Conservation (phyloP, 2,797 vertebrate species). For the Sarcoramphus papa region DNA sequence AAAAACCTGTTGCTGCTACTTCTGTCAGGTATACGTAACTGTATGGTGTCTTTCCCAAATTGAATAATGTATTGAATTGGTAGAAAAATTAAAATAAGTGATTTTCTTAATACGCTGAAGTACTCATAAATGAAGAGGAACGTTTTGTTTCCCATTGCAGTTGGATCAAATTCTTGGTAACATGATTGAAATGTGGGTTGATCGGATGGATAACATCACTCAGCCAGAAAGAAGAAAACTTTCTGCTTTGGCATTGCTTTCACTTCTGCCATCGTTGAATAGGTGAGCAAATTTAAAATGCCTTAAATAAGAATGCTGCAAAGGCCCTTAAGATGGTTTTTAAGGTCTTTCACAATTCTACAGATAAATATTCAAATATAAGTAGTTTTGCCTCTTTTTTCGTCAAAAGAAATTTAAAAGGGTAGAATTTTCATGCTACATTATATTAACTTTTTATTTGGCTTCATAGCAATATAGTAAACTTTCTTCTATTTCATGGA, state of each 20-base stretch:
- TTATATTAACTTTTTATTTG: too few species aligned
- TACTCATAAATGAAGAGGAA: background rate
- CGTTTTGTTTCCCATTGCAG: conserved; percentile 62
- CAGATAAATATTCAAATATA: background rate
- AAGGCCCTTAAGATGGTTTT: background rate
- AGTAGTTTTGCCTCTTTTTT: background rate
- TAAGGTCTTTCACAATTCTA: background rate
- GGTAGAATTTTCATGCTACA: background rate
- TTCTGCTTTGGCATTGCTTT: conserved; percentile 88
- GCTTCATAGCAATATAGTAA: too few species aligned
- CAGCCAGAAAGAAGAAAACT: conserved; percentile 93
- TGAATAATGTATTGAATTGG: background rate
- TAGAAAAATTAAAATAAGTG: background rate
- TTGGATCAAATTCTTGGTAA: conserved; percentile 85
- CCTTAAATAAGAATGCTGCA: background rate
- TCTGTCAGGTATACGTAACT: background rate
- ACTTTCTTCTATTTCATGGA: background rate
- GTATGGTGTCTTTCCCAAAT: background rate
- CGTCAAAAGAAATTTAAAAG: background rate
- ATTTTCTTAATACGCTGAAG: background rate
- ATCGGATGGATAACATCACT: conserved; percentile 95
- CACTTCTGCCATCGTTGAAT: conserved; percentile 88
- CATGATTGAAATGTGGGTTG: conserved; percentile 95
- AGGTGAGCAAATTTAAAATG: conserved; percentile 72
- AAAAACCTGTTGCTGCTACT: background rate